These are phyloP conservation scores for Regulus satrapa DNA, from an alignment of 2,113 vertebrate genomes.

Conservation along the genomic window DNA sequence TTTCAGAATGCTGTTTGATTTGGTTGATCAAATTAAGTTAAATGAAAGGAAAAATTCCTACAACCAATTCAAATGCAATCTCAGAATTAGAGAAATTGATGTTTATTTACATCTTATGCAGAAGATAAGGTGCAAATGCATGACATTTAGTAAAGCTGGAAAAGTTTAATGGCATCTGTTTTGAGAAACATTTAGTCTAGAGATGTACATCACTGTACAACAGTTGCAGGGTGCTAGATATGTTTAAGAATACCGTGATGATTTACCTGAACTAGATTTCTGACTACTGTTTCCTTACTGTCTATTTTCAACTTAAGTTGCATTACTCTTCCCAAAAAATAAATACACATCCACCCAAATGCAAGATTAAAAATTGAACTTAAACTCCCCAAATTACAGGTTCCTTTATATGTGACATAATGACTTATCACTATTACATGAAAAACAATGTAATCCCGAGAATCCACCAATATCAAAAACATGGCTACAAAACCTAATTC, in stretches of 20 bases:
- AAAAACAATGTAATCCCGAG: neutral
- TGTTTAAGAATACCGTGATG: neutral
- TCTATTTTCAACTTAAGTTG: neutral
- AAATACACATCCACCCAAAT: neutral
- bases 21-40: neutral
- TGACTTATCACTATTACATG: neutral
- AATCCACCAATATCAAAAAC: neutral
- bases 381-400: neutral
- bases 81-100: neutral
- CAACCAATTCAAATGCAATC: neutral
- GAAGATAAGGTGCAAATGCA: neutral
- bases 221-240: neutral
- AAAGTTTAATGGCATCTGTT: neutral
- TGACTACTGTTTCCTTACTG: neutral
- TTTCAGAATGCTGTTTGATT: neutral
- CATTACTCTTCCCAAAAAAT: neutral
- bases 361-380: neutral
- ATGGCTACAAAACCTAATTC: neutral
- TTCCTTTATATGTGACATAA: neutral
- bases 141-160: neutral
- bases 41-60: neutral
- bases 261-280: neutral
- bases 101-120: neutral
- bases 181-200: neutral
- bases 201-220: neutral